phyloP scores from a whole-genome alignment of 2,113 vertebrate genomes.

The Prunella himalayana region DNA sequence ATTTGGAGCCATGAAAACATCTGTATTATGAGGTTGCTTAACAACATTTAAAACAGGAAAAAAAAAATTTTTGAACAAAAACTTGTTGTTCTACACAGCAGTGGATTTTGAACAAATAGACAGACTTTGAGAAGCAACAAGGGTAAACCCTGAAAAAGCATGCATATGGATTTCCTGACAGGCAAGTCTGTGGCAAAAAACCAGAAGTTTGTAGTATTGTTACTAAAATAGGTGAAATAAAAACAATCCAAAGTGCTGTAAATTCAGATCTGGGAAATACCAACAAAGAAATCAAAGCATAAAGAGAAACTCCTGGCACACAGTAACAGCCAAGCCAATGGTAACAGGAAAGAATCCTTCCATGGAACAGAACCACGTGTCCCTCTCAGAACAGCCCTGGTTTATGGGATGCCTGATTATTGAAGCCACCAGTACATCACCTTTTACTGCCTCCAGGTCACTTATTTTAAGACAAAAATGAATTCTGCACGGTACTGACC shows the following conservation, averaged over 20 bases:
- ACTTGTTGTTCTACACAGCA: background rate
- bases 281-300: background rate
- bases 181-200: background rate
- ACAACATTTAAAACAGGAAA: background rate
- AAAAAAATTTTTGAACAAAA: background rate
- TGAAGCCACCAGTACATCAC: background rate
- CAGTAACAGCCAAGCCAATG: accelerated
- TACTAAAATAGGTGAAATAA: background rate
- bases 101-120: background rate
- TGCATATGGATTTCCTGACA: background rate
- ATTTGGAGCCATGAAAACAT: slow-evolving; percentile 2
- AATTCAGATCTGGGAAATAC: background rate
- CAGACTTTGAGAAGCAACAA: background rate
- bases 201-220: background rate
- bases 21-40: background rate
- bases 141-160: background rate
- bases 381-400: background rate
- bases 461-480: background rate
- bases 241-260: background rate
- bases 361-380: background rate
- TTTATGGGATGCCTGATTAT: background rate
- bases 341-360: background rate
- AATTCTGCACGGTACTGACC: background rate
- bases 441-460: background rate
- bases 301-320: background rate